Evolutionary conservation across 2,888 invertebrate genomes (phyloP).

Genomic region (Brenthis ino): DNA sequence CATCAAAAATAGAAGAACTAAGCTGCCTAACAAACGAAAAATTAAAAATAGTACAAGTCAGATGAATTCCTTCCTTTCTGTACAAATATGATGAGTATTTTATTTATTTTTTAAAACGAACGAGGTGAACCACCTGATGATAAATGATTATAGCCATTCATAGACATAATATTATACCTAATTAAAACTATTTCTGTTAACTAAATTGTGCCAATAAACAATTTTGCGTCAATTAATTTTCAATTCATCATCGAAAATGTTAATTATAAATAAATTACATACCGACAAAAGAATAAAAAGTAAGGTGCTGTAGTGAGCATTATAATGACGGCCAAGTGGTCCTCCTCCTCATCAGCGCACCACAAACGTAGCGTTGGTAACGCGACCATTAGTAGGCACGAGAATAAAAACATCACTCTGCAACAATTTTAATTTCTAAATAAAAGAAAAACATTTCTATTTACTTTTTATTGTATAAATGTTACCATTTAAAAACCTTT

Average conservation of each 20-base stretch:
- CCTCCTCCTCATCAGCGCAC: constrained; percentile 94
- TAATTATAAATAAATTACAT: constrained; percentile 33
- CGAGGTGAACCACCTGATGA: too few species aligned
- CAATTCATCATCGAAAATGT: neutral
- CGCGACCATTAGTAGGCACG: constrained; percentile 93
- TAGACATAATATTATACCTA: too few species aligned
- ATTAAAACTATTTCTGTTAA: too few species aligned
- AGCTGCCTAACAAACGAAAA: too few species aligned
- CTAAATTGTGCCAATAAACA: too few species aligned
- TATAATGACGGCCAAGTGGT: constrained; percentile 94
- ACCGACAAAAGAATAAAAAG: constrained; percentile 98
- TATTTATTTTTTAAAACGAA: too few species aligned
- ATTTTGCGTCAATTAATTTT: too few species aligned
- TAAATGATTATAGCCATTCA: too few species aligned
- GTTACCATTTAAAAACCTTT: neutral
- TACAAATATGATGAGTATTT: too few species aligned
- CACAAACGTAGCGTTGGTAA: constrained; percentile 92
- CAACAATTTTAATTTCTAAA: constrained; percentile 22
- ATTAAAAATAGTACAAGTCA: too few species aligned
- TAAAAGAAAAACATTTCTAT: neutral
- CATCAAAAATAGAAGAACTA: too few species aligned
- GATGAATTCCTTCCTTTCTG: too few species aligned
- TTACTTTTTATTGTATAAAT: neutral
- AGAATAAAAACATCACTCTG: constrained; percentile 96
- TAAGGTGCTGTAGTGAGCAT: constrained; percentile 98